Evolutionary conservation across 2,888 invertebrate genomes (phyloP).

Genomic region (Hemistola chrysoprasaria): DNA sequence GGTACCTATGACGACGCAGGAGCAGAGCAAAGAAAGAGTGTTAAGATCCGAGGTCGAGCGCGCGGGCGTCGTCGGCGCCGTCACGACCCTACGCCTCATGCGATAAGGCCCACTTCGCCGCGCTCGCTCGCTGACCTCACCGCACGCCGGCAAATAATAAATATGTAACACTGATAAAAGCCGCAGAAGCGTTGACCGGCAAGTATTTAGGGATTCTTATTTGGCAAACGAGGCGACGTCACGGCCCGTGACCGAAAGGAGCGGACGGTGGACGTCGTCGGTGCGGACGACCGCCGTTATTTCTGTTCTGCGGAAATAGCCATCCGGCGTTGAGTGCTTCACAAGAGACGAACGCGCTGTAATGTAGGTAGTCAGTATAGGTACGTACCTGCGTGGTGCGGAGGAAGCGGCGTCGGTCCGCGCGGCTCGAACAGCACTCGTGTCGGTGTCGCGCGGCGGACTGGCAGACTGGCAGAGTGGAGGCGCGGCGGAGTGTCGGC

Average conservation of each 20-base stretch:
- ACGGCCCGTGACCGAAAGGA: constrained; percentile 50
- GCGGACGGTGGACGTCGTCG: constrained; percentile 40
- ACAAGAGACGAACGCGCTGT: constrained; percentile 27
- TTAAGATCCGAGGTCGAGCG: constrained; percentile 62
- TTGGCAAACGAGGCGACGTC: constrained; percentile 60
- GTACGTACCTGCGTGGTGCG: constrained; percentile 70
- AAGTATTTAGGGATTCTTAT: constrained; percentile 71
- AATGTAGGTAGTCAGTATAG: constrained; percentile 42
- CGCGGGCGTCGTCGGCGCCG: constrained; percentile 47
- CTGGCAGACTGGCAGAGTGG: constrained; percentile 57
- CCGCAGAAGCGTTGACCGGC: constrained; percentile 76
- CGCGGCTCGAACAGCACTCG: constrained; percentile 66
- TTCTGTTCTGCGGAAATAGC: constrained; percentile 46
- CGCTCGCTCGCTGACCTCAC: constrained; percentile 74
- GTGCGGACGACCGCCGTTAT: constrained; percentile 49
- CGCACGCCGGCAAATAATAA: constrained; percentile 77
- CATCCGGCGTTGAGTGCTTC: constrained; percentile 21
- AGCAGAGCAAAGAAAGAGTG: constrained; percentile 67
- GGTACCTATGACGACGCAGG: constrained; percentile 59
- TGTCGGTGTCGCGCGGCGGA: constrained; percentile 77
- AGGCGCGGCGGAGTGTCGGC: constrained; percentile 21
- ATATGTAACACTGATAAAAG: constrained; percentile 80
- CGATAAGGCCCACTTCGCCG: constrained; percentile 73
- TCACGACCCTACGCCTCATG: constrained; percentile 69
- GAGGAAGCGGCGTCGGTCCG: constrained; percentile 46